Base-by-base conservation (phyloP, 53 echinoderm and acorn worm genomes). In the Apostichopus leukothele region DNA sequence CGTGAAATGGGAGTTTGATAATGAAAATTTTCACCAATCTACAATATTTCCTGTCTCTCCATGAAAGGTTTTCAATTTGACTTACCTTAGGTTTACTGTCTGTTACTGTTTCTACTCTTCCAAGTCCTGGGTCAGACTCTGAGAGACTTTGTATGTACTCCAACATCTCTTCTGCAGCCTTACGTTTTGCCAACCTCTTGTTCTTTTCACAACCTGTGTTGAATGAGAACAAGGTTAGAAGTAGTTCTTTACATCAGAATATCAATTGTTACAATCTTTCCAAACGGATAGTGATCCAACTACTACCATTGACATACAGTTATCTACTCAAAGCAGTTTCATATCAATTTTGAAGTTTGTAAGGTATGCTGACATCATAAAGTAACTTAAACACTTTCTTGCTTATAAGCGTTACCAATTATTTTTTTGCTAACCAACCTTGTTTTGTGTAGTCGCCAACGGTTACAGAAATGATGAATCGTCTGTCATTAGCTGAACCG, bases 401-500 rank as follows among this genome's bases (percentile, higher is more conserved):
- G 23, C 23, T 12, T 0, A 50, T 18, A 78, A 39, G 39, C 2
- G 0, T 3, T 39, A 39, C 3, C 39, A 39, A 39, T 39, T 39
- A 39, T 39, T 39, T 39, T 39, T 39, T 39, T 39, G 39, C 39
- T 3, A 11, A 73, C 86, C 50, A 12, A 98, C 99, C 99, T 90
- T 98, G 77, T 86, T 98, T 94, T 9, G 88, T 79, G 79, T 96
- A 98, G 54, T 94, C 93, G 59, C 94, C 95, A 0, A 98, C 96
- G 22, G 88, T 87, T 67, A 94, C 91, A 5, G 91, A 87, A 61
- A 98, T 92, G 21, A 93, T 88, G 88, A 98, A 98, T 9, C 94
- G 91, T 83, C 94, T 94, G 88, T 93, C 94, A 61, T 98, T 96
- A 12, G 99, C 92, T 11, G 99, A 94, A 13, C 99, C 99, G 0